Evolutionary conservation across 1,140 invertebrate species (phyloP).

Genomic region (Berghia stephanieae): DNA sequence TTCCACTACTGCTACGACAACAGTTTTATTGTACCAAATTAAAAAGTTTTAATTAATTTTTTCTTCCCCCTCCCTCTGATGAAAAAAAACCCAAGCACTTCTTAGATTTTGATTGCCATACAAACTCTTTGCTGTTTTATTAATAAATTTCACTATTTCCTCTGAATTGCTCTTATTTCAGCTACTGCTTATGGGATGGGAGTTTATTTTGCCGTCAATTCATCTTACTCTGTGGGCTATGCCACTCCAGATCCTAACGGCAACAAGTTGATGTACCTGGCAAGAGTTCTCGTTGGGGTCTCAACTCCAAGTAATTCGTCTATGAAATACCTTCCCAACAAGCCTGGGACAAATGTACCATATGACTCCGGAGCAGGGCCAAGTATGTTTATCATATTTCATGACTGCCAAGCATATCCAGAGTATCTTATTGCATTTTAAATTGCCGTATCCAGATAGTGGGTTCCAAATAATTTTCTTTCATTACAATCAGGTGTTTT

Average conservation of each 20-base stretch:
- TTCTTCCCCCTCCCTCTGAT: no score
- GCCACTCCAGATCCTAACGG: conserved; percentile 33
- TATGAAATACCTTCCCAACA: conserved; percentile 1
- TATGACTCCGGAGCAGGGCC: conserved; percentile 41
- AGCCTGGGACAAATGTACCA: conserved; percentile 13
- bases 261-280: conserved; percentile 22
- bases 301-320: background rate
- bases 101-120: no score
- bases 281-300: conserved; percentile 31
- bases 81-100: no score
- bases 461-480: no score
- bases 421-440: conserved; percentile 40
- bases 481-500: no score
- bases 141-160: background rate
- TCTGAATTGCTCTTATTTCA: background rate
- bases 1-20: no score
- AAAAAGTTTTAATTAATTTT: no score
- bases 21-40: no score
- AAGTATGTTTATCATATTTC: conserved; percentile 42
- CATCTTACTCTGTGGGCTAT: conserved; percentile 27
- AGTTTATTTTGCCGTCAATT: conserved; percentile 5
- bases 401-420: conserved; percentile 53
- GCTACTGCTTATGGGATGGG: conserved; percentile 18
- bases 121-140: background rate
- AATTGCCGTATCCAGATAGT: no score